Evolutionary conservation across 2,888 invertebrate genomes (phyloP).

Genomic region (Himalopsyche kuldschensis): DNA sequence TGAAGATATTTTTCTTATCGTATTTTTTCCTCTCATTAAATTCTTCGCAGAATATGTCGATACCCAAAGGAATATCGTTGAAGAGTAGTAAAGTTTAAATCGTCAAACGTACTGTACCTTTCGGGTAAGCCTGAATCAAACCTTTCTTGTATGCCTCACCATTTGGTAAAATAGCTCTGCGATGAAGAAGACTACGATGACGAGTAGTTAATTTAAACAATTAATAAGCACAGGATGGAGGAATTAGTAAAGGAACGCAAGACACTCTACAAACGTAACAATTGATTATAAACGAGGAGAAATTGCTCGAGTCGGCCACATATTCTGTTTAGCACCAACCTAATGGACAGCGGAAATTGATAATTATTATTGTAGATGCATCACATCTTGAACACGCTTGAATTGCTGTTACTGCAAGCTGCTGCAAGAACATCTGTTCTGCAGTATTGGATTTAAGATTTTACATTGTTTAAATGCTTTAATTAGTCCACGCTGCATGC

Average conservation of each 20-base stretch:
- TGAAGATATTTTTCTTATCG: no score
- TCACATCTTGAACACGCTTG: background rate
- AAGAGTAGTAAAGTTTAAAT: no score
- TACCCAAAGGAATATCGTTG: no score
- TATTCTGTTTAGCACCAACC: slow-evolving; percentile 20
- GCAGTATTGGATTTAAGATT: background rate
- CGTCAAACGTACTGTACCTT: no score
- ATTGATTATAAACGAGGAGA: slow-evolving; percentile 8
- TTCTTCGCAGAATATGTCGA: no score
- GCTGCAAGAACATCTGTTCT: background rate
- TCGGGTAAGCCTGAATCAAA: no score
- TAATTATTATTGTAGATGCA: slow-evolving; percentile 19
- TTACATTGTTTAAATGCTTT: background rate
- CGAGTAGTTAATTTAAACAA: background rate
- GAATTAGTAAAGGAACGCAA: slow-evolving; percentile 17
- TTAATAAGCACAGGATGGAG: slow-evolving; percentile 15
- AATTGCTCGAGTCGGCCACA: slow-evolving; percentile 16
- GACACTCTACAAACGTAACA: background rate
- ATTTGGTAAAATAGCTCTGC: no score
- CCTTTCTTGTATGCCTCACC: no score
- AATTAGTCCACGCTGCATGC: background rate
- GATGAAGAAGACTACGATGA: background rate
- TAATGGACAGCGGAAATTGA: slow-evolving; percentile 29
- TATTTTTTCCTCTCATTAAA: no score
- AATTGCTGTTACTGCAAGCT: background rate